A percentile compares a stretch with the other conserved stretches of the same genome.
Evolutionary conservation across 2,888 invertebrate species (phyloP).

Genomic region (Odontocolon sp.): DNA sequence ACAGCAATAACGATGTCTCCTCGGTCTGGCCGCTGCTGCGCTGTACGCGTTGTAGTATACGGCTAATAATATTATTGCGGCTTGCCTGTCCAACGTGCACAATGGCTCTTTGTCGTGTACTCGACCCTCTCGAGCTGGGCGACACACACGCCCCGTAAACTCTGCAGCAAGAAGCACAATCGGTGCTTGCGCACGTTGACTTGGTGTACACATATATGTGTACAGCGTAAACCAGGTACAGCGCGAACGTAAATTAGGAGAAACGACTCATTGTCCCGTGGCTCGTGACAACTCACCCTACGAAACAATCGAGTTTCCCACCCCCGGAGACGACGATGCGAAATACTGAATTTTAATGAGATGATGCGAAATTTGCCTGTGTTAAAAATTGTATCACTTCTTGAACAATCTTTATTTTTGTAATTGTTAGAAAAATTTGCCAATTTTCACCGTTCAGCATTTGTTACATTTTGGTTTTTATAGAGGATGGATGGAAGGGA

Average conservation of each 20-base stretch:
- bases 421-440: background rate
- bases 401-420: background rate
- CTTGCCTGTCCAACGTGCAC: constrained; percentile 67
- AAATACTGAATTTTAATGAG: constrained; percentile 19
- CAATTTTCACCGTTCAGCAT: background rate
- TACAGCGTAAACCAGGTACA: constrained; percentile 55
- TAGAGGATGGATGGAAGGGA: constrained; percentile 5
- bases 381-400: too few relatives aligned
- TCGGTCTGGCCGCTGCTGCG: too few relatives aligned
- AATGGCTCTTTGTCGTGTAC: constrained; percentile 75
- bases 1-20: constrained; percentile 16
- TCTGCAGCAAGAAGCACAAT: constrained; percentile 21
- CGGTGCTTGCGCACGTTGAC: constrained; percentile 32
- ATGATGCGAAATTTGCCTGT: background rate
- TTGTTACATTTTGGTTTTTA: background rate
- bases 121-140: constrained; percentile 11
- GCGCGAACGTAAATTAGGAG: constrained; percentile 64
- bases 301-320: constrained; percentile 19
- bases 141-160: constrained; percentile 50
- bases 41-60: constrained; percentile 58
- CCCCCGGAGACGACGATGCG: background rate
- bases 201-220: constrained; percentile 35
- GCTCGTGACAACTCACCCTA: constrained; percentile 35
- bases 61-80: constrained; percentile 74
- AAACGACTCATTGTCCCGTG: constrained; percentile 65